phyloP scores from a whole-genome alignment of 2,113 vertebrate genomes.

The Enhydra lutris region DNA sequence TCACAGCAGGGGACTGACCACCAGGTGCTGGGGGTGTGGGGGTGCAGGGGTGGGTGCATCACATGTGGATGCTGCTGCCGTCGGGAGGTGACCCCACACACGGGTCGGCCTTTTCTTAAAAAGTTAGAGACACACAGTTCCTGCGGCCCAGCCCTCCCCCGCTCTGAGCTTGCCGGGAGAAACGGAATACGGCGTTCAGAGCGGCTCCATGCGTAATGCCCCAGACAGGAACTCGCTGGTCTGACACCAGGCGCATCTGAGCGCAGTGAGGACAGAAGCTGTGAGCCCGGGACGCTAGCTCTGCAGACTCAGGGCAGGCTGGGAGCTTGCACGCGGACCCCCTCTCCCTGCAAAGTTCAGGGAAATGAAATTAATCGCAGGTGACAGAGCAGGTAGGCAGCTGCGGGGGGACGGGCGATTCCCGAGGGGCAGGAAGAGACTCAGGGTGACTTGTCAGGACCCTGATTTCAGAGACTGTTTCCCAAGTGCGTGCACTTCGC shows the following conservation, averaged over 20 bases:
- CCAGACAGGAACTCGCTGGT: accelerated
- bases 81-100: accelerated
- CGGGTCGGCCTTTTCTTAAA: neutral
- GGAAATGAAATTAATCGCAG: accelerated
- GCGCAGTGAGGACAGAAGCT: neutral
- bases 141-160: accelerated
- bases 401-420: accelerated
- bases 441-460: accelerated
- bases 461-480: neutral
- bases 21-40: no score
- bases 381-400: no score
- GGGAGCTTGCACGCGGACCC: accelerated
- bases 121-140: neutral
- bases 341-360: no score
- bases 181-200: accelerated
- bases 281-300: accelerated
- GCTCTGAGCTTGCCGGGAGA: neutral
- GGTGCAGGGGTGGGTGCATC: no score
- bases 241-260: no score
- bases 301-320: accelerated
- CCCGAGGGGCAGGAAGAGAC: neutral
- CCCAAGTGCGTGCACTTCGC: accelerated
- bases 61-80: accelerated
- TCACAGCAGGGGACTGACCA: neutral
- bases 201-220: neutral